Percentiles rank a stretch among this genome's conserved stretches.
phyloP scores from a whole-genome alignment of 2,113 vertebrate genomes.

The Nycticryphes semicollaris region DNA sequence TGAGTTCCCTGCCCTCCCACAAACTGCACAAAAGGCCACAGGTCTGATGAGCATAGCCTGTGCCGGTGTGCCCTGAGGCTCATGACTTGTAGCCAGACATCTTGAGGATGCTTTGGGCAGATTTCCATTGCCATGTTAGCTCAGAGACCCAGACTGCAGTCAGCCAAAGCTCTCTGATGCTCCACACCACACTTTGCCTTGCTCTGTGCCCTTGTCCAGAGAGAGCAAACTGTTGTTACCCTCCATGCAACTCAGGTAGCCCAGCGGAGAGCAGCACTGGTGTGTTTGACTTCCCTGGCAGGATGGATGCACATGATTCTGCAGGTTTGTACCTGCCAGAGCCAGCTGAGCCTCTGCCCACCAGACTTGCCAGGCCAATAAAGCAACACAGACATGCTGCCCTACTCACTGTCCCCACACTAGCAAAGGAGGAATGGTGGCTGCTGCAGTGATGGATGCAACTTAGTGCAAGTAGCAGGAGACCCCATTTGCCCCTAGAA shows the following conservation, averaged over 20 bases:
- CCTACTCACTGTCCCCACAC: not conserved
- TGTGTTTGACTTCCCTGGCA: not conserved
- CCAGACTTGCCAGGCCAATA: not conserved
- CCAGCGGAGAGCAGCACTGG: not conserved
- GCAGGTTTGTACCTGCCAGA: not conserved
- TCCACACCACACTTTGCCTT: not conserved
- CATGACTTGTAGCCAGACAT: not conserved
- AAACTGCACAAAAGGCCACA: not conserved
- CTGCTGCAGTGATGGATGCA: not conserved
- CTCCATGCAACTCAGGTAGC: not conserved
- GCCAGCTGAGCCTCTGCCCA: not conserved
- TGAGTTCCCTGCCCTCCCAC: not conserved
- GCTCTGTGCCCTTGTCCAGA: not conserved
- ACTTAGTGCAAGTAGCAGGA: not conserved
- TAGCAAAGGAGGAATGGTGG: not conserved
- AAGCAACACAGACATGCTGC: not conserved
- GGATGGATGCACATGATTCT: not conserved
- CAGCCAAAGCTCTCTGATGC: not conserved
- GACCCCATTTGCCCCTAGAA: not conserved
- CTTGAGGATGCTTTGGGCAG: not conserved
- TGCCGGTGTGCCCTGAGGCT: too few relatives aligned
- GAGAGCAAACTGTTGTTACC: not conserved
- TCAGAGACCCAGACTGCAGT: not conserved
- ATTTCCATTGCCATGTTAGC: not conserved
- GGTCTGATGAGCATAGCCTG: not conserved